Evolutionary conservation across 1,140 invertebrate species (phyloP).

Genomic region (Monomorium pharaonis): DNA sequence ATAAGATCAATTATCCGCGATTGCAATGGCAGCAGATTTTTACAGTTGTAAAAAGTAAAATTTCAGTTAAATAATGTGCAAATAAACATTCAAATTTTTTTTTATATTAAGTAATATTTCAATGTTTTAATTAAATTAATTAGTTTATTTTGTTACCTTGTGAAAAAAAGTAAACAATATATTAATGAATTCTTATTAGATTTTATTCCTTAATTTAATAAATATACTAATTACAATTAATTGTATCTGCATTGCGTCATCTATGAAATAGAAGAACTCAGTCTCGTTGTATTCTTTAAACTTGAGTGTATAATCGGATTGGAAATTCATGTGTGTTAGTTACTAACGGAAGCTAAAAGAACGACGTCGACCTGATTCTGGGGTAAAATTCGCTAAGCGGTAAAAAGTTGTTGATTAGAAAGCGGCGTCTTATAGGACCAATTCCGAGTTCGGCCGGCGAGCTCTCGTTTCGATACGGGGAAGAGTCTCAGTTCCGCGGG

Average conservation of each 20-base stretch:
- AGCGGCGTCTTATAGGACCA: constrained; percentile 58
- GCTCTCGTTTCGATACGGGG: constrained; percentile 60
- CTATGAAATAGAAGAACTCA: not conserved
- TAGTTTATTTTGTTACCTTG: not conserved
- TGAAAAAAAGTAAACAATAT: not conserved
- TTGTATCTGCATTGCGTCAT: not conserved
- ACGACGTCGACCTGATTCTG: constrained; percentile 34
- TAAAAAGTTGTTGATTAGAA: constrained; percentile 72
- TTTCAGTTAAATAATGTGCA: not conserved
- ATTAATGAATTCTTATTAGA: not conserved
- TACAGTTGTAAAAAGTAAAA: not conserved
- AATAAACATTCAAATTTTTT: not conserved
- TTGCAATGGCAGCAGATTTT: not conserved
- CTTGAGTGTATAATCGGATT: constrained; percentile 6
- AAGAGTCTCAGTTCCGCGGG: constrained; percentile 58
- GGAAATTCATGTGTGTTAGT: constrained; percentile 36
- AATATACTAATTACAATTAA: not conserved
- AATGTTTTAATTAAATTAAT: not conserved
- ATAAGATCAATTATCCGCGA: not conserved
- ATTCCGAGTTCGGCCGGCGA: constrained; percentile 44
- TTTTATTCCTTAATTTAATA: not conserved
- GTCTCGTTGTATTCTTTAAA: constrained; percentile 4
- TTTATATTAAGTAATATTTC: not conserved
- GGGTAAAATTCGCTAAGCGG: constrained; percentile 63
- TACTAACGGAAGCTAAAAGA: constrained; percentile 36